Evolutionary conservation across 2,113 vertebrate species (phyloP).

Genomic region (Oplegnathus fasciatus): DNA sequence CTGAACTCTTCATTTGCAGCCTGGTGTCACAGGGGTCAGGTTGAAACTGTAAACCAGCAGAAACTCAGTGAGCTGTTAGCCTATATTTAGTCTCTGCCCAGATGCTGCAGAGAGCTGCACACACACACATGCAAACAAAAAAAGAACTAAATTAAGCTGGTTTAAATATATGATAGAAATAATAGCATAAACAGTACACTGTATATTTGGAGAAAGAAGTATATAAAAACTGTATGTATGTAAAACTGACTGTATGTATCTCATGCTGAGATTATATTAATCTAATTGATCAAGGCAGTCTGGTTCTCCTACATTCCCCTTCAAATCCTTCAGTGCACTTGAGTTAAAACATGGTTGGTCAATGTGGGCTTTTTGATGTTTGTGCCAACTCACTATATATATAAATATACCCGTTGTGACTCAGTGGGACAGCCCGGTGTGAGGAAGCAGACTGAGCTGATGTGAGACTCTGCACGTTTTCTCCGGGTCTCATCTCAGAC

Average conservation of each 20-base stretch:
- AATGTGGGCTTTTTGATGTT: neutral
- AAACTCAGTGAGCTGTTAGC: neutral
- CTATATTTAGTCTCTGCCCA: neutral
- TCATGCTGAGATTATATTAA: neutral
- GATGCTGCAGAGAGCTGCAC: neutral
- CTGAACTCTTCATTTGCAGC: neutral
- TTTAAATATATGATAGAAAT: neutral
- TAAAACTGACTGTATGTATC: neutral
- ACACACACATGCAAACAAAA: neutral
- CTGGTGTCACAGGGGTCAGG: neutral
- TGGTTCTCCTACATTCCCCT: neutral
- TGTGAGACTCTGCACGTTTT: slow-evolving; percentile 54
- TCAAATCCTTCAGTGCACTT: neutral
- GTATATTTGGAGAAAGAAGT: neutral
- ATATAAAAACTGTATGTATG: too few species aligned
- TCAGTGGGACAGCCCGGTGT: slow-evolving; percentile 24
- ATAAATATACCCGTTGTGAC: neutral
- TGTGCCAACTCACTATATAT: neutral
- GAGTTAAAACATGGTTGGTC: neutral
- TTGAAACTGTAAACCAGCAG: slow-evolving; percentile 19
- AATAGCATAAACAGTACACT: neutral
- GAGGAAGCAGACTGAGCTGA: slow-evolving; percentile 9
- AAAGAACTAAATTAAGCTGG: neutral
- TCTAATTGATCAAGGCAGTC: neutral
- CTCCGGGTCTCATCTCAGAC: neutral